Conservation (phyloP, 2,113 vertebrate genomes). For the Zosterops borbonicus region DNA sequence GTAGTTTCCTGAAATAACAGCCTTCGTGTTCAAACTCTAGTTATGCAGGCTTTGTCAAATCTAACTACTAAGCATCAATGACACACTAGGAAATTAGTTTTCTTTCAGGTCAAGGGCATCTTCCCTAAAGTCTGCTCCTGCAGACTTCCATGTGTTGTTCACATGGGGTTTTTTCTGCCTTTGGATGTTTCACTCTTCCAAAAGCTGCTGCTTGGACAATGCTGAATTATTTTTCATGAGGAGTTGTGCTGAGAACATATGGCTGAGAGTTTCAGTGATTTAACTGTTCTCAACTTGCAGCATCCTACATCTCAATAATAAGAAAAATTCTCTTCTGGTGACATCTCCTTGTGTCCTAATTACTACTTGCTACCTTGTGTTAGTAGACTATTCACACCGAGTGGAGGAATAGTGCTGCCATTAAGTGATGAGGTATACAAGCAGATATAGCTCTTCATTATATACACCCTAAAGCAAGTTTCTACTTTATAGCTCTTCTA, state of each 20-base stretch:
- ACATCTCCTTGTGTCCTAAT: not conserved
- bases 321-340: not conserved
- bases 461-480: not conserved
- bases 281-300: not conserved
- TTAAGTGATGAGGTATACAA: not conserved
- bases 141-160: not conserved
- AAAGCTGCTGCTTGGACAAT: not conserved
- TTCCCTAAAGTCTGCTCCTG: not conserved
- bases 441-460: not conserved
- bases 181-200: not conserved
- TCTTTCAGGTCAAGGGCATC: not conserved
- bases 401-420: not conserved
- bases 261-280: not conserved
- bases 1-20: not conserved
- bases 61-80: not conserved
- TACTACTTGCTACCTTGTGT: not conserved
- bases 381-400: not conserved
- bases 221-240: not conserved
- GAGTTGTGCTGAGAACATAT: not conserved
- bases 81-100: not conserved
- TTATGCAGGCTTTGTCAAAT: not conserved
- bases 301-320: not conserved
- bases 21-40: not conserved
- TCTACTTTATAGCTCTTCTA: not conserved
- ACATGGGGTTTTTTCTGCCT: accelerated